These are phyloP conservation scores for Orgyia antiqua DNA, from an alignment of 2,888 invertebrate species.

Conservation along the genomic window DNA sequence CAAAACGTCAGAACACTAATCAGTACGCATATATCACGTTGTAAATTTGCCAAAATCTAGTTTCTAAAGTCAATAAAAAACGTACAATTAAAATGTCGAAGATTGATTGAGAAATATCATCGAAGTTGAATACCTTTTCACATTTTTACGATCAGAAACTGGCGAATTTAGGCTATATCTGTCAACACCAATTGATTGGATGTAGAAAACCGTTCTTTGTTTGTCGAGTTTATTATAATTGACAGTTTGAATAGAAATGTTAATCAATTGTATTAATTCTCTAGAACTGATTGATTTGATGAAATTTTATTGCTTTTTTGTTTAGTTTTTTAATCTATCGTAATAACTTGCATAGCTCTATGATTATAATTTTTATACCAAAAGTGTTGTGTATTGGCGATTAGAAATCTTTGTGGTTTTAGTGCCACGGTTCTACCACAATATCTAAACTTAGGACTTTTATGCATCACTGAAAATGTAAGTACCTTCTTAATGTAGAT, in stretches of 20 bases:
- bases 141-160: conserved; percentile 15
- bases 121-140: conserved; percentile 11
- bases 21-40: conserved; percentile 18
- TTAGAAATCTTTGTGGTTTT: not conserved
- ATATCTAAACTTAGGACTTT: too few species aligned
- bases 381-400: conserved; percentile 1
- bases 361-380: conserved; percentile 8
- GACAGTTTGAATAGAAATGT: conserved; percentile 26
- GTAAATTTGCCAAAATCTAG: conserved; percentile 18
- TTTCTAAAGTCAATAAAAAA: conserved; percentile 17
- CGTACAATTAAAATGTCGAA: conserved; percentile 14
- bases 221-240: conserved; percentile 25
- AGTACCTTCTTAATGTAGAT: too few species aligned
- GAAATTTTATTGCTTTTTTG: conserved; percentile 14
- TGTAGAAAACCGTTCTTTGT: conserved; percentile 21
- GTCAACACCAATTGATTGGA: conserved; percentile 29
- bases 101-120: conserved; percentile 28
- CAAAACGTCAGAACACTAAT: conserved; percentile 13
- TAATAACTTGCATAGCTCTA: conserved; percentile 8
- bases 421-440: not conserved
- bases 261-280: conserved; percentile 15
- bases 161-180: conserved; percentile 22
- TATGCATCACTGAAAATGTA: too few species aligned
- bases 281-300: conserved; percentile 24
- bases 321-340: conserved; percentile 14